These are phyloP conservation scores for Sylvia borin DNA, from an alignment of 2,797 vertebrate genomes.

Conservation along the genomic window DNA sequence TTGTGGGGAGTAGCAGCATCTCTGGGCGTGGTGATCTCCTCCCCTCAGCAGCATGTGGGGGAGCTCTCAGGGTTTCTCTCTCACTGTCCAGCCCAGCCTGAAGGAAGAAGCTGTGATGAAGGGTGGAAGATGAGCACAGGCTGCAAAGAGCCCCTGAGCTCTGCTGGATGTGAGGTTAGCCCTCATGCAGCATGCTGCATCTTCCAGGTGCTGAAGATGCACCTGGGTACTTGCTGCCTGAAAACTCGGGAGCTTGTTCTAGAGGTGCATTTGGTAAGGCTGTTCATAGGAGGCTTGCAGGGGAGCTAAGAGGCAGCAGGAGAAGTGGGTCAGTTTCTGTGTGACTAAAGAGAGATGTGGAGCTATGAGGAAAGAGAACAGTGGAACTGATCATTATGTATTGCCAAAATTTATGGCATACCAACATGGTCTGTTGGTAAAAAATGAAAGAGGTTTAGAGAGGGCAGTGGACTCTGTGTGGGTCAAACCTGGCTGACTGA, in stretches of 20 bases:
- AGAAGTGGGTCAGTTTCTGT: background rate
- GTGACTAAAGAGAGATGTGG: background rate
- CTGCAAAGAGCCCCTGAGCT: background rate
- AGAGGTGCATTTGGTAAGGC: background rate
- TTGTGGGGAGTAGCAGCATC: background rate
- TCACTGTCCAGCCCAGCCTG: background rate
- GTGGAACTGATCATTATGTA: background rate
- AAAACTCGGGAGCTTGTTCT: background rate
- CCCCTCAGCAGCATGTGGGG: fast-evolving
- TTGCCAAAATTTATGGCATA: background rate
- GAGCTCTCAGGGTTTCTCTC: background rate
- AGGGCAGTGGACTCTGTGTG: background rate
- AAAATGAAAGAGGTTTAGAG: background rate
- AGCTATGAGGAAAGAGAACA: background rate
- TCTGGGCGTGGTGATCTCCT: background rate
- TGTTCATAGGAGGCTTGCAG: background rate
- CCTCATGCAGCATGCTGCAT: background rate
- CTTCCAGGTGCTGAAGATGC: background rate
- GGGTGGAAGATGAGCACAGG: background rate
- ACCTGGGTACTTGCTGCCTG: background rate
- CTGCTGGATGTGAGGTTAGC: background rate
- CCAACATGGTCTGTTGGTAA: background rate
- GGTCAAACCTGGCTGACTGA: background rate
- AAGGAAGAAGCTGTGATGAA: background rate
- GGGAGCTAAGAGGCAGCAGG: background rate